These are phyloP conservation scores for Tortricodes alternella DNA, from an alignment of 2,888 invertebrate species.

Conservation along the genomic window DNA sequence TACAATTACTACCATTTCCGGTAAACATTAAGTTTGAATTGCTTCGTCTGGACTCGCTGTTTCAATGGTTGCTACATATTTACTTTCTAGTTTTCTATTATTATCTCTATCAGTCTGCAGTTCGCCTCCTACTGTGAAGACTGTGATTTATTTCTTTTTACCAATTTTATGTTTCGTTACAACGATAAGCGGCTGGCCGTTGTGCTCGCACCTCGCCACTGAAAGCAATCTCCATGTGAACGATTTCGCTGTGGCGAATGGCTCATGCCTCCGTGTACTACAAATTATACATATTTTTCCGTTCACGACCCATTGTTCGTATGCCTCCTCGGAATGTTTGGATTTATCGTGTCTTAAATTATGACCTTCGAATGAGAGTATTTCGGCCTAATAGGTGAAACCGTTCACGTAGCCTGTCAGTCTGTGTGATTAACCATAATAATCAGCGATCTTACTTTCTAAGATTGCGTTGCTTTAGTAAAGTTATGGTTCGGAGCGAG, in stretches of 20 bases:
- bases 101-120: constrained; percentile 41
- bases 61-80: constrained; percentile 3
- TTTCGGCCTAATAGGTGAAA: constrained; percentile 57
- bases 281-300: constrained; percentile 60
- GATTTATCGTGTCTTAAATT: constrained; percentile 62
- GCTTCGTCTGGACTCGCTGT: background rate
- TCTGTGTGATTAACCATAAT: constrained; percentile 40
- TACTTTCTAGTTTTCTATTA: constrained; percentile 45
- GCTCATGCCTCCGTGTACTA: constrained; percentile 28
- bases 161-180: constrained; percentile 42
- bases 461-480: constrained; percentile 46
- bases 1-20: constrained; percentile 17
- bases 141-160: constrained; percentile 47
- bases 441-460: constrained; percentile 51
- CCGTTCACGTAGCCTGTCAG: constrained; percentile 43
- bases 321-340: constrained; percentile 46
- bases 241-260: constrained; percentile 22
- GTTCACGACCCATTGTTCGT: constrained; percentile 61
- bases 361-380: constrained; percentile 51
- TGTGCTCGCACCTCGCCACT: constrained; percentile 36
- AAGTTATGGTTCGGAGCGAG: constrained; percentile 37
- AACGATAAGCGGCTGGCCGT: constrained; percentile 35
- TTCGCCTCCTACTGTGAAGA: constrained; percentile 34
- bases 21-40: constrained; percentile 2
- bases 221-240: constrained; percentile 42